Conservation (phyloP, 2,888 invertebrate genomes). For the Eupithecia dodoneata region DNA sequence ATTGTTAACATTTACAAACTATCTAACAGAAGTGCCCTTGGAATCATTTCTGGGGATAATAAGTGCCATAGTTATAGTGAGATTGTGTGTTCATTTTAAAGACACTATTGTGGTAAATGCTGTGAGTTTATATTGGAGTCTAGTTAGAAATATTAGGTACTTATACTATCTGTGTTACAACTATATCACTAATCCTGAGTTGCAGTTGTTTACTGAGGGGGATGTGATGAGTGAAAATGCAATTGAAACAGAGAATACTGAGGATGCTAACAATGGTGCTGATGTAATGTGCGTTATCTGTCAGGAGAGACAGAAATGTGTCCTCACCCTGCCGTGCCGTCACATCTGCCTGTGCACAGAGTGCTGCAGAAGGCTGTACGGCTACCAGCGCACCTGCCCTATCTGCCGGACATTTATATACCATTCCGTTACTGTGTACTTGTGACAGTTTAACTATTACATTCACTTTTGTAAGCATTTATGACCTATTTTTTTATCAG, state of each 20-base stretch:
- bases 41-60: slow-evolving; percentile 75
- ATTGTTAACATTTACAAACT: slow-evolving; percentile 72
- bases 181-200: slow-evolving; percentile 73
- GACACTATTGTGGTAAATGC: slow-evolving; percentile 57
- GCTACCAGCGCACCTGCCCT: slow-evolving; percentile 80
- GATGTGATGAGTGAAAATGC: slow-evolving; percentile 56
- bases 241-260: slow-evolving; percentile 56
- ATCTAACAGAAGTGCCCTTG: slow-evolving; percentile 77
- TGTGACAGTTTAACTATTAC: slow-evolving; percentile 57
- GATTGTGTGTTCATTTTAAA: slow-evolving; percentile 69
- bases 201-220: slow-evolving; percentile 66
- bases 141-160: slow-evolving; percentile 68
- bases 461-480: slow-evolving; percentile 38
- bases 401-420: slow-evolving; percentile 83
- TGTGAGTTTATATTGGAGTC: slow-evolving; percentile 63
- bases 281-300: slow-evolving; percentile 83
- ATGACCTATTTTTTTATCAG: neutral
- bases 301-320: slow-evolving; percentile 82
- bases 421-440: slow-evolving; percentile 82
- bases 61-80: slow-evolving; percentile 66
- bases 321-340: slow-evolving; percentile 81
- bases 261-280: slow-evolving; percentile 50
- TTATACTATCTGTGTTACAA: slow-evolving; percentile 69
- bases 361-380: slow-evolving; percentile 77
- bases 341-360: slow-evolving; percentile 83